These are phyloP conservation scores for Rhinoraja longicauda DNA, from an alignment of 2,797 vertebrate species.

Conservation along the genomic window DNA sequence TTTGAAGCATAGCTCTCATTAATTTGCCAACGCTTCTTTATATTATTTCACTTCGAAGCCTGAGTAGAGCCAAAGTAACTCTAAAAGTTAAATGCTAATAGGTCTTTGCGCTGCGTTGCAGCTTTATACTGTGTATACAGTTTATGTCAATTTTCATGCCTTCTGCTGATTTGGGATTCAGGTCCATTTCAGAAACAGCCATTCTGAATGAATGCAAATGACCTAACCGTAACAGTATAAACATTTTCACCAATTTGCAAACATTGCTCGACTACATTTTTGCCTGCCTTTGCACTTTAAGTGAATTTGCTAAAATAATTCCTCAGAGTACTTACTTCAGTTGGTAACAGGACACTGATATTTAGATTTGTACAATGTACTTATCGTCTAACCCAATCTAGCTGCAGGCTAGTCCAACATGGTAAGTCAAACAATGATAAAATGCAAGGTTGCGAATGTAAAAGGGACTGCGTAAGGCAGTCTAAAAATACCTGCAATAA, in stretches of 20 bases:
- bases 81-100: background rate
- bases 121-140: background rate
- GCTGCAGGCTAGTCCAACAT: slow-evolving; percentile 10
- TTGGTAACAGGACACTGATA: background rate
- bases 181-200: slow-evolving; percentile 2
- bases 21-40: background rate
- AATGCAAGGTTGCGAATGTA: slow-evolving; percentile 7
- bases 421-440: background rate
- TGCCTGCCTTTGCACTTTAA: slow-evolving; percentile 28
- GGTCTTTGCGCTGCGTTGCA: background rate
- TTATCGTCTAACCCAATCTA: background rate
- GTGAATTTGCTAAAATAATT: background rate
- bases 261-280: background rate
- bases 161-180: background rate
- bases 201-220: slow-evolving; percentile 13
- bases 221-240: background rate
- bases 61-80: background rate
- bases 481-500: slow-evolving; percentile 24
- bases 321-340: slow-evolving; percentile 19
- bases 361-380: slow-evolving; percentile 17
- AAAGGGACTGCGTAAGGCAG: background rate
- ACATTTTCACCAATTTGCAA: background rate
- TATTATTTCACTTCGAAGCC: background rate
- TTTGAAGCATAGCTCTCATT: background rate
- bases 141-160: background rate